Evolutionary conservation across 2,888 invertebrate genomes (phyloP).

Genomic region (Thyatira batis): DNA sequence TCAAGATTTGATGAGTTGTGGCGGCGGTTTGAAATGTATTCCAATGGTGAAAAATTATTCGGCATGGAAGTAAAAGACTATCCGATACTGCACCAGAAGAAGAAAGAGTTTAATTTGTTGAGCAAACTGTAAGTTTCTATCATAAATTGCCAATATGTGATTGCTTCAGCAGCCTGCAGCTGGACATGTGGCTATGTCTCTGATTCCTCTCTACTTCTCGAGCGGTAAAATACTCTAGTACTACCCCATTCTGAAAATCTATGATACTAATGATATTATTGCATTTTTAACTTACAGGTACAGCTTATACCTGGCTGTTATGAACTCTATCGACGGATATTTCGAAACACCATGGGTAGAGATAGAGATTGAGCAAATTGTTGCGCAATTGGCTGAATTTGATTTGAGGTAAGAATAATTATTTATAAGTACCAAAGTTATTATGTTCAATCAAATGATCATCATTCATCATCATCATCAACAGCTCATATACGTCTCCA

Average conservation of each 20-base stretch:
- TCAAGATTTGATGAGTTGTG: conserved; percentile 91
- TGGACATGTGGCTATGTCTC: too few relatives aligned
- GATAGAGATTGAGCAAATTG: conserved; percentile 91
- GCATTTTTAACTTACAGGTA: conserved; percentile 51
- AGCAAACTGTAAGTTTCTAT: conserved; percentile 87
- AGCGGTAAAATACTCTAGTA: not conserved
- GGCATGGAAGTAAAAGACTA: conserved; percentile 92
- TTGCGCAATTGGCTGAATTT: conserved; percentile 90
- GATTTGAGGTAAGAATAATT: conserved; percentile 86
- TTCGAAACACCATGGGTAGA: conserved; percentile 92
- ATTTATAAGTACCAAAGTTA: too few relatives aligned
- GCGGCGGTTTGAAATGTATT: conserved; percentile 91
- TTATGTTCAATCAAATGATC: too few relatives aligned
- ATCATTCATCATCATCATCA: too few relatives aligned
- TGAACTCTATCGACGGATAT: conserved; percentile 93
- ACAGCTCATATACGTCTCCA: too few relatives aligned
- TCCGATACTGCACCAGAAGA: conserved; percentile 89
- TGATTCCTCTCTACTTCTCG: too few relatives aligned
- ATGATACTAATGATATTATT: not conserved
- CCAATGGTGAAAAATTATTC: conserved; percentile 92
- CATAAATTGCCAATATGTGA: too few relatives aligned
- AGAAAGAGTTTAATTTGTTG: conserved; percentile 91
- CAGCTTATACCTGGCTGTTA: conserved; percentile 88
- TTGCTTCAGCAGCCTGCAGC: too few relatives aligned
- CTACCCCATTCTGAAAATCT: not conserved